These are phyloP conservation scores for Paratrypauchen microcephalus DNA, from an alignment of 2,797 vertebrate species.

Conservation along the genomic window DNA sequence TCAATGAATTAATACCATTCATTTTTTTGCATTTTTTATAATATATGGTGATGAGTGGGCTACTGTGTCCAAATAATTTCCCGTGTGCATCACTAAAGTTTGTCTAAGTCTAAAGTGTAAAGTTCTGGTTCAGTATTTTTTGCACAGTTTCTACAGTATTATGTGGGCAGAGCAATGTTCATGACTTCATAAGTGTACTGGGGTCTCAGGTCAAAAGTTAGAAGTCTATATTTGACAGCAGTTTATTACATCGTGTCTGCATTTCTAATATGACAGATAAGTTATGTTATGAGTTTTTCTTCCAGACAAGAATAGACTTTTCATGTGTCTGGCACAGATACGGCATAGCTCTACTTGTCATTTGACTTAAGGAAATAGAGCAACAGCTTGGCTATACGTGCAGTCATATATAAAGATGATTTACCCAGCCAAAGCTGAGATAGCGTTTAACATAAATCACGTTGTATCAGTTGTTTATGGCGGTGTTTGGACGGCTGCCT, in stretches of 20 bases:
- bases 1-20: too few species aligned
- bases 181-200: constrained; percentile 10
- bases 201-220: constrained; percentile 14
- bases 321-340: constrained; percentile 31
- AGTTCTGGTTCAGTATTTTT: background rate
- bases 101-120: too few species aligned
- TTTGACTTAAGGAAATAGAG: constrained; percentile 49
- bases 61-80: too few species aligned
- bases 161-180: constrained; percentile 22
- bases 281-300: constrained; percentile 24
- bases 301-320: constrained; percentile 26
- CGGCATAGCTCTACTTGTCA: constrained; percentile 37
- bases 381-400: constrained; percentile 17
- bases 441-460: constrained; percentile 35
- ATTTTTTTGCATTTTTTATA: too few species aligned
- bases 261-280: constrained; percentile 29
- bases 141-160: background rate
- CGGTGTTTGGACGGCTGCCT: constrained; percentile 19
- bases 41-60: too few species aligned
- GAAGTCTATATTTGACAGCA: constrained; percentile 20
- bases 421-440: constrained; percentile 30
- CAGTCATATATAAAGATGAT: constrained; percentile 35
- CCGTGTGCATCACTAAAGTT: too few species aligned
- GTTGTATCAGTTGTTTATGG: constrained; percentile 23
- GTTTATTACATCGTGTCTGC: constrained; percentile 18